Evolutionary conservation across 2,888 invertebrate genomes (phyloP).

Genomic region (Rapana venosa): DNA sequence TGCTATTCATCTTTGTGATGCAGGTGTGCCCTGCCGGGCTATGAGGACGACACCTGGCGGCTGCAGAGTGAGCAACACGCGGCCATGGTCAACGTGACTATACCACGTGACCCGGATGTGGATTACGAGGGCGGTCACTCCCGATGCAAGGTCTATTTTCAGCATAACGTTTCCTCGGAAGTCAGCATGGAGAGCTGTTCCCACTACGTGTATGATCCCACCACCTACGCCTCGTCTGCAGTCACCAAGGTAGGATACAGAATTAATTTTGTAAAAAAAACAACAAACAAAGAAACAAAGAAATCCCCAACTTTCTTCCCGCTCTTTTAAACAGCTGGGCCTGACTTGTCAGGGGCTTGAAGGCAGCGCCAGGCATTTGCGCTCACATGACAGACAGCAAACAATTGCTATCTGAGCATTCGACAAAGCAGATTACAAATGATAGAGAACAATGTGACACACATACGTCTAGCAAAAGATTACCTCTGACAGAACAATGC

Average conservation of each 20-base stretch:
- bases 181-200: conserved; percentile 3
- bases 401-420: no score
- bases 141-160: conserved; percentile 32
- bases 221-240: conserved; percentile 41
- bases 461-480: no score
- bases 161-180: conserved; percentile 33
- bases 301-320: no score
- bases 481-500: no score
- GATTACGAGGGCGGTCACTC: conserved; percentile 34
- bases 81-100: conserved; percentile 42
- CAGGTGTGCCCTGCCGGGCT: conserved; percentile 48
- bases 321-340: no score
- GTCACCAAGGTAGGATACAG: conserved; percentile 40
- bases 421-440: no score
- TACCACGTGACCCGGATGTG: conserved; percentile 35
- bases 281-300: no score
- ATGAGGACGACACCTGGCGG: conserved; percentile 42
- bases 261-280: no score
- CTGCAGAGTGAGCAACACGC: conserved; percentile 37
- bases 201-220: conserved; percentile 45
- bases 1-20: background rate
- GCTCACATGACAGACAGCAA: no score
- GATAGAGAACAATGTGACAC: no score
- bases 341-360: no score
- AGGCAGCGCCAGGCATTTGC: no score